Evolutionary conservation across 2,113 vertebrate genomes (phyloP), one percentile per base, ranked within the genome.

Genomic region (Cygnus atratus): DNA sequence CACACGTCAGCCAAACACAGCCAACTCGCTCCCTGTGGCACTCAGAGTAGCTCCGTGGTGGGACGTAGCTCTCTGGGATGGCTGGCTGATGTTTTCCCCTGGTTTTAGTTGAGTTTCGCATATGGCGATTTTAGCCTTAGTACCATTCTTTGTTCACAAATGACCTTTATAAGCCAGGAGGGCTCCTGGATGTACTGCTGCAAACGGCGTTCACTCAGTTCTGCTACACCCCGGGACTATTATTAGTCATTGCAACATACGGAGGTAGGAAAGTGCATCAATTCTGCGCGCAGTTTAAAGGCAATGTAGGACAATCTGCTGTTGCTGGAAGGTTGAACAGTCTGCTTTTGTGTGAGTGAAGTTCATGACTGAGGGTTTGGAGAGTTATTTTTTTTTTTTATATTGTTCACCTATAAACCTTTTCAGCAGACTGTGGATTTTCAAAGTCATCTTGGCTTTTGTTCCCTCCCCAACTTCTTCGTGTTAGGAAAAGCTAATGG

Each of bases 171-270:
- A 72, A 89, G 77, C 80, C 89, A 92, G 75, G 61, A 76, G 95
- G 75, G 21, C 95, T 97, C 61, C 75, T 95, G 95, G 87, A 84
- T 92, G 84, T 93, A 92, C 37, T 88, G 92, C 93, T 93, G 92
- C 72, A 92, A 90, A 93, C 39, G 79, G 91, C 90, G 88, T 97
- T 92, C 90, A 65, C 41, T 97, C 95, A 86, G 88, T 88, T 91
- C 92, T 93, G 90, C 92, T 87, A 72, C 92, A 89, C 94, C 97
- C 90, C 92, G 65, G 82, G 83, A 95, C 90, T 98, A 96, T 97
- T 98, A 96, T 98, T 98, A 97, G 97, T 93, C 95, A 93, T 91
- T 95, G 72, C 75, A 97, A 89, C 92, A 97, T 92, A 94, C 74
- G 96, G 94, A 89, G 87, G 83, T 89, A 91, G 97, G 92, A 87